phyloP scores from a whole-genome alignment of 1,140 invertebrate species.

The Pseudomyrmex concolor region DNA sequence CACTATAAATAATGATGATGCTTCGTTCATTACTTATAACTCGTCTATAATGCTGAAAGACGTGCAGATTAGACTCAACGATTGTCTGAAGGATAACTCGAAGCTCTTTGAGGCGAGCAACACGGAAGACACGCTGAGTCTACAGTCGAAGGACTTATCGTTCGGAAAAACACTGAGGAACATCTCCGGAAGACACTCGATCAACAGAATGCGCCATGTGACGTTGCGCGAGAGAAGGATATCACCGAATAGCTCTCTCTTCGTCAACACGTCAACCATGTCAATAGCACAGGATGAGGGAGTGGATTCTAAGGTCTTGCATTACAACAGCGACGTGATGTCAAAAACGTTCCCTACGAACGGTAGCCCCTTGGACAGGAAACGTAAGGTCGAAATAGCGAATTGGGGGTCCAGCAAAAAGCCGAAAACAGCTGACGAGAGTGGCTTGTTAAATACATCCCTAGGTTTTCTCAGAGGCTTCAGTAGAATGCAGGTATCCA shows the following conservation, averaged over 20 bases:
- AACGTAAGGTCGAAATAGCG: slow-evolving; percentile 73
- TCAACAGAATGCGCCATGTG: slow-evolving; percentile 76
- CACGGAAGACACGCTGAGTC: slow-evolving; percentile 56
- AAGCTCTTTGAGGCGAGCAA: slow-evolving; percentile 68
- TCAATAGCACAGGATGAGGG: slow-evolving; percentile 71
- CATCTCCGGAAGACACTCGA: slow-evolving; percentile 77
- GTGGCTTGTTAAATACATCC: slow-evolving; percentile 73
- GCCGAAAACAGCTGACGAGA: slow-evolving; percentile 68
- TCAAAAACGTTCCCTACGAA: slow-evolving; percentile 65
- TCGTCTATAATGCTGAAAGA: slow-evolving; percentile 78
- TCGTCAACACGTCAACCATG: slow-evolving; percentile 76
- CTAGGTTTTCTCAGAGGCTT: slow-evolving; percentile 70
- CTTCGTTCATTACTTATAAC: slow-evolving; percentile 75
- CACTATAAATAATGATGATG: slow-evolving; percentile 61
- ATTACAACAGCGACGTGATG: slow-evolving; percentile 63
- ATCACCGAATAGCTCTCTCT: slow-evolving; percentile 79
- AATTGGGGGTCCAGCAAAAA: slow-evolving; percentile 69
- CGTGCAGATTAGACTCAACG: slow-evolving; percentile 79
- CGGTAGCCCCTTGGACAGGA: slow-evolving; percentile 71
- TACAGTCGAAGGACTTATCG: slow-evolving; percentile 68
- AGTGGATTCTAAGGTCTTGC: slow-evolving; percentile 67
- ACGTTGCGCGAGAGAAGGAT: slow-evolving; percentile 74
- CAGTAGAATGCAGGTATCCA: slow-evolving; percentile 74
- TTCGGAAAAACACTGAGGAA: slow-evolving; percentile 79
- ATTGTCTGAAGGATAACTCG: slow-evolving; percentile 78